A percentile compares a stretch with the other conserved stretches of the same genome.
These are phyloP conservation scores for Scaptomyza parva DNA, from an alignment of 2,888 invertebrate species.

Conservation along the genomic window DNA sequence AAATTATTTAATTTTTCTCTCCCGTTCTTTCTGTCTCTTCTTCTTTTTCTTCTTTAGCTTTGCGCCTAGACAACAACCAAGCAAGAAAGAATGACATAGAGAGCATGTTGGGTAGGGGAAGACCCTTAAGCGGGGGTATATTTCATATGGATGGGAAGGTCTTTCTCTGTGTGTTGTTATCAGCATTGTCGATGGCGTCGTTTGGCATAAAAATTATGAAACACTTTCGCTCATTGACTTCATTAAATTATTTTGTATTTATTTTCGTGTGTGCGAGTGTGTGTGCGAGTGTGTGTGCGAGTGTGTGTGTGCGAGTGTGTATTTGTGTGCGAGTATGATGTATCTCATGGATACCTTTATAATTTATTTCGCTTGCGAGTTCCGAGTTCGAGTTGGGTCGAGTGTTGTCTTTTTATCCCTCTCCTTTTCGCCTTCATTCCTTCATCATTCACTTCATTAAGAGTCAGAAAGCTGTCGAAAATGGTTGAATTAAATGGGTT, in stretches of 20 bases:
- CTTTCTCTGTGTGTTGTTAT: conserved; percentile 45
- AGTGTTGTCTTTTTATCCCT: not conserved
- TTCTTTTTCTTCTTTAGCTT: not conserved
- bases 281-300: not conserved
- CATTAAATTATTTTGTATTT: conserved; percentile 63
- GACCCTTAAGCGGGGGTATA: conserved; percentile 19
- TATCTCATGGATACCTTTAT: conserved; percentile 24
- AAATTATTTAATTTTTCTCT: conserved; percentile 74
- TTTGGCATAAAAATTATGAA: conserved; percentile 74
- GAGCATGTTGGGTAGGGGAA: not conserved
- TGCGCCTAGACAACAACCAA: conserved; percentile 53
- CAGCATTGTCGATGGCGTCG: conserved; percentile 65
- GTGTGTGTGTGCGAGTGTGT: conserved; percentile 2
- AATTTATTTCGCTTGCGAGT: conserved; percentile 5
- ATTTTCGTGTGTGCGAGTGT: conserved; percentile 14
- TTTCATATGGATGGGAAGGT: conserved; percentile 43
- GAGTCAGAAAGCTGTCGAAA: conserved; percentile 7
- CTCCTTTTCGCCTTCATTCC: not conserved
- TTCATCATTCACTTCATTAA: conserved; percentile 22
- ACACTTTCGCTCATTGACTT: conserved; percentile 68
- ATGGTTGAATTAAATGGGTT: not conserved
- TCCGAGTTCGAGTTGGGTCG: not conserved
- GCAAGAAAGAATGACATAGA: not conserved
- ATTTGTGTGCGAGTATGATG: too few species aligned
- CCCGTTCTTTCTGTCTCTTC: conserved; percentile 3